Conservation (phyloP, 2,888 invertebrate genomes). For the Brachypalpus laphriformis region DNA sequence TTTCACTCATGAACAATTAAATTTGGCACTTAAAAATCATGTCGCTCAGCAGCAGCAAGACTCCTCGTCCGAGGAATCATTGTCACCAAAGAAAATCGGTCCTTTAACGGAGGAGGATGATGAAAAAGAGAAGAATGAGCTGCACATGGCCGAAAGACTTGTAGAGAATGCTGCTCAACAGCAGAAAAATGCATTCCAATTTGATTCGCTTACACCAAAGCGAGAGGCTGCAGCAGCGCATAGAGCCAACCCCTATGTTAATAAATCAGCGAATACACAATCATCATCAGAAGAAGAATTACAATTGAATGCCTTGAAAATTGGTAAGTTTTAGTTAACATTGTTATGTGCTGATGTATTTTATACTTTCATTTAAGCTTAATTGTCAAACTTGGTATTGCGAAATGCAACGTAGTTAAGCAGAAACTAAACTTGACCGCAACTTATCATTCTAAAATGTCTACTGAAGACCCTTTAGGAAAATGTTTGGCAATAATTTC, state of each 20-base stretch:
- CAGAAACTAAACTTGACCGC: too few species aligned
- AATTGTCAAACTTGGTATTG: too few species aligned
- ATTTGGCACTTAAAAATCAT: constrained; percentile 76
- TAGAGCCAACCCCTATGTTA: constrained; percentile 54
- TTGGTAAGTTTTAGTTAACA: constrained; percentile 58
- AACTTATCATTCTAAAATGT: too few species aligned
- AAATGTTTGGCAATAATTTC: too few species aligned
- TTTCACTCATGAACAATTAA: constrained; percentile 76
- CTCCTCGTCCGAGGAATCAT: constrained; percentile 75
- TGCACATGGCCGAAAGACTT: constrained; percentile 82
- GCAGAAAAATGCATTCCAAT: constrained; percentile 82
- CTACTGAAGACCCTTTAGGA: too few species aligned
- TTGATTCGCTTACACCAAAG: constrained; percentile 83
- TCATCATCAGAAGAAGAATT: constrained; percentile 73
- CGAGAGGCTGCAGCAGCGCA: constrained; percentile 72
- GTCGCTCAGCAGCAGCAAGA: constrained; percentile 59
- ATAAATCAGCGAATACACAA: constrained; percentile 60
- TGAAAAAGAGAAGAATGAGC: constrained; percentile 76
- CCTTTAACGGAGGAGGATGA: constrained; percentile 66
- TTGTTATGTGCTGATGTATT: background rate
- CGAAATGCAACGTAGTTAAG: too few species aligned
- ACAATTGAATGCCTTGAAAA: constrained; percentile 75
- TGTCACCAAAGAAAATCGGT: constrained; percentile 75
- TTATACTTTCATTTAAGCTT: too few species aligned
- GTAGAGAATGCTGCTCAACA: constrained; percentile 81